Evolutionary conservation across 2,888 invertebrate genomes (phyloP).

Genomic region (Callyntrura guangdongensis): DNA sequence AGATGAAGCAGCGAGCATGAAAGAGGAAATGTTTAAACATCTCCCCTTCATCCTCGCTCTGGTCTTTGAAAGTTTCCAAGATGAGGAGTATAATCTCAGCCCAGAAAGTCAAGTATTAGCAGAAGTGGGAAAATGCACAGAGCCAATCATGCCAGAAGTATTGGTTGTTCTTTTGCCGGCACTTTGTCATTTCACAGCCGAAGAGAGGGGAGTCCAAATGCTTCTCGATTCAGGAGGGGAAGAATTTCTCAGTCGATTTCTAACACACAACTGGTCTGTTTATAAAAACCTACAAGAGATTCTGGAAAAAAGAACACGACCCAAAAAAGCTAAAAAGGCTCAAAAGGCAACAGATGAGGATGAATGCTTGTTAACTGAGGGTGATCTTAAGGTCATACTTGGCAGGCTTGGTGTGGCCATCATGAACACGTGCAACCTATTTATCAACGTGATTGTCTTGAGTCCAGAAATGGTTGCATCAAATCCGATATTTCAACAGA

Average conservation of each 20-base stretch:
- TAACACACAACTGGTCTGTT: slow-evolving; percentile 94
- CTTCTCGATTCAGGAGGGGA: slow-evolving; percentile 88
- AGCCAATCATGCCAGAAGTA: slow-evolving; percentile 88
- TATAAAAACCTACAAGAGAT: slow-evolving; percentile 92
- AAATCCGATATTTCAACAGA: slow-evolving; percentile 91
- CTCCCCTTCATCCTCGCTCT: slow-evolving; percentile 93
- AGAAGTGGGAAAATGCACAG: slow-evolving; percentile 83
- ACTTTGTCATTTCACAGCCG: slow-evolving; percentile 95
- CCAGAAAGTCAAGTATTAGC: slow-evolving; percentile 83
- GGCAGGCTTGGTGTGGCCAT: slow-evolving; percentile 94
- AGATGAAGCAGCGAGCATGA: slow-evolving; percentile 95
- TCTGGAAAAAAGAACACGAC: slow-evolving; percentile 82
- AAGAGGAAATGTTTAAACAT: slow-evolving; percentile 92
- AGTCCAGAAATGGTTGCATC: slow-evolving; percentile 94
- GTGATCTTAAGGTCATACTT: slow-evolving; percentile 91
- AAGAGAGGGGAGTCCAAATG: slow-evolving; percentile 89
- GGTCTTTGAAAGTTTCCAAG: slow-evolving; percentile 92
- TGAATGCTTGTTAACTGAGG: slow-evolving; percentile 91
- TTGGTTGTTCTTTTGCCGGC: slow-evolving; percentile 94
- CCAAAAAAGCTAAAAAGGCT: slow-evolving; percentile 83
- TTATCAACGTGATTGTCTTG: slow-evolving; percentile 96
- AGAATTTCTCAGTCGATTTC: slow-evolving; percentile 92
- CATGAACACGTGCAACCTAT: slow-evolving; percentile 95
- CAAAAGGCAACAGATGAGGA: slow-evolving; percentile 88
- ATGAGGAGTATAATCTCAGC: slow-evolving; percentile 83